A percentile compares a stretch with the other conserved stretches of the same genome.
phyloP scores from a whole-genome alignment of 2,888 invertebrate species.

The Octodonta nipae region DNA sequence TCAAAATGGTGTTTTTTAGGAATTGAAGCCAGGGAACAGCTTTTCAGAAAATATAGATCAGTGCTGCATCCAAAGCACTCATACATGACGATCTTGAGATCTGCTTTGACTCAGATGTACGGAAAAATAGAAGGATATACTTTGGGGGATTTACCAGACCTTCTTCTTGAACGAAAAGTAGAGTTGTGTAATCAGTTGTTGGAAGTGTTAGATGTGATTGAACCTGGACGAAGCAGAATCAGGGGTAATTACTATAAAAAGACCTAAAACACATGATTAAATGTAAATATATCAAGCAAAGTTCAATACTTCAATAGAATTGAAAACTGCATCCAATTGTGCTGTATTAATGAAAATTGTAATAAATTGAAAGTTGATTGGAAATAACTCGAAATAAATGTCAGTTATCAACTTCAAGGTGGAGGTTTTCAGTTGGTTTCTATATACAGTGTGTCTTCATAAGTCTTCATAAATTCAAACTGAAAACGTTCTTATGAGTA shows the following conservation, averaged over 20 bases:
- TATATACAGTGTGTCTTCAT: too few species aligned
- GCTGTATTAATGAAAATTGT: too few species aligned
- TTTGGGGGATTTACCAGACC: conserved; percentile 57
- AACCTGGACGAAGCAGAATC: conserved; percentile 64
- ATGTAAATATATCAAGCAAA: too few species aligned
- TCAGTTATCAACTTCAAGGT: too few species aligned
- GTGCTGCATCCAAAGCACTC: conserved; percentile 68
- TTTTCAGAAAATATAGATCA: conserved; percentile 30
- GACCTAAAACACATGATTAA: too few species aligned
- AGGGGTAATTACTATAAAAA: conserved; percentile 48
- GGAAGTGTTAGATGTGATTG: conserved; percentile 54
- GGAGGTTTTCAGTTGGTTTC: too few species aligned
- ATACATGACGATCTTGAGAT: conserved; percentile 51
- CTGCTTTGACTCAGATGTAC: conserved; percentile 62
- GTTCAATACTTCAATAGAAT: too few species aligned
- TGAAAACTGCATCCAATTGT: too few species aligned
- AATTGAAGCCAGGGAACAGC: conserved; percentile 51
- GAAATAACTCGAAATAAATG: too few species aligned
- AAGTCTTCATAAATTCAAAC: too few species aligned
- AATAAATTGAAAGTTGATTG: too few species aligned
- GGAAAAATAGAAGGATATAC: conserved; percentile 60
- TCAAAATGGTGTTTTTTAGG: conserved; percentile 8
- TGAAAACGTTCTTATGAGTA: too few species aligned
- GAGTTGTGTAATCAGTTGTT: conserved; percentile 58
- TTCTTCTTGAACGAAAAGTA: conserved; percentile 60